Percentiles rank a stretch among this genome's conserved stretches.
Evolutionary conservation across 2,113 vertebrate species (phyloP).

Genomic region (Halcyon senegalensis): DNA sequence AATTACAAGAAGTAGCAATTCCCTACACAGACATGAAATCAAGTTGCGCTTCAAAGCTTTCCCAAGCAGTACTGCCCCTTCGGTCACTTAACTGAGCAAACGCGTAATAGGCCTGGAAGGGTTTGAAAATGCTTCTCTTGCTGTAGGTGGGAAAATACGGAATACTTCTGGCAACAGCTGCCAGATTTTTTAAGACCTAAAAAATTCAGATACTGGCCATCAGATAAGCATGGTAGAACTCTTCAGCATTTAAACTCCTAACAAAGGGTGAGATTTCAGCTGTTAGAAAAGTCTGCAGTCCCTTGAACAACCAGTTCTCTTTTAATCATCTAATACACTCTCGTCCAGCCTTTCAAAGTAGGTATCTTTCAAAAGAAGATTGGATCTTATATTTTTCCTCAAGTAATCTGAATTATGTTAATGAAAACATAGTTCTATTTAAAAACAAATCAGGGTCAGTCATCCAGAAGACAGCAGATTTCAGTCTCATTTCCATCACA

Average conservation of each 20-base stretch:
- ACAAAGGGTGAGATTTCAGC: neutral
- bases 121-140: neutral
- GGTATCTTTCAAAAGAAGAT: neutral
- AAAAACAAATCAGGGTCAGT: constrained; percentile 37
- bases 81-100: neutral
- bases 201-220: neutral
- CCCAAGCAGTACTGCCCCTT: neutral
- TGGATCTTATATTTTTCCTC: neutral
- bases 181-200: neutral
- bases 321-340: neutral
- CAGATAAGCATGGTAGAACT: neutral
- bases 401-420: constrained; percentile 14
- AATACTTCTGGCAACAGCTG: neutral
- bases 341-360: neutral
- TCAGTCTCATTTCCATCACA: constrained; percentile 24
- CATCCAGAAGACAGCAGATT: constrained; percentile 41
- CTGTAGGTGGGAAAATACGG: neutral
- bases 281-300: neutral
- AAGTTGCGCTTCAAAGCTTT: neutral
- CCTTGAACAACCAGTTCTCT: neutral
- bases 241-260: neutral
- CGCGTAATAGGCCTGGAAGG: neutral
- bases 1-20: neutral
- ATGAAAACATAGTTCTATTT: constrained; percentile 34
- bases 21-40: neutral